A percentile compares a stretch with the other conserved stretches of the same genome.
These are phyloP conservation scores for Drosophila punjabiensis DNA, from an alignment of 1,140 invertebrate genomes.

Conservation along the genomic window DNA sequence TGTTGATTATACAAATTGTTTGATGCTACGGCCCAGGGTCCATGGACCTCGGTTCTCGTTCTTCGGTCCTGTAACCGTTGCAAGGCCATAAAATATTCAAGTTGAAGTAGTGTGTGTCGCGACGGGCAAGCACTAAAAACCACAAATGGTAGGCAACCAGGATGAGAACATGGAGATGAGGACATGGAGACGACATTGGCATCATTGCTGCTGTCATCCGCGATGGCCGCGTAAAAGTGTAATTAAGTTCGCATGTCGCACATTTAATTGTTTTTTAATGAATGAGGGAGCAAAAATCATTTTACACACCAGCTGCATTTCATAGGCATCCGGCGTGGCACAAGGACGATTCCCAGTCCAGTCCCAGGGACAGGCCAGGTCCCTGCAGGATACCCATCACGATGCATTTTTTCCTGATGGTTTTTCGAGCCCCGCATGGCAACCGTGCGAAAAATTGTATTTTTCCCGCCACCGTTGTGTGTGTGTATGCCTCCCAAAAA, in stretches of 20 bases:
- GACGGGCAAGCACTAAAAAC: constrained; percentile 35
- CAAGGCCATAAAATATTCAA: constrained; percentile 67
- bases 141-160: constrained; percentile 20
- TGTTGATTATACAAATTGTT: constrained; percentile 71
- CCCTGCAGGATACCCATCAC: not conserved
- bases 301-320: constrained; percentile 63
- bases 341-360: not conserved
- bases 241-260: constrained; percentile 79
- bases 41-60: not conserved
- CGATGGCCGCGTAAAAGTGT: constrained; percentile 65
- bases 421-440: constrained; percentile 11
- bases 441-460: constrained; percentile 43
- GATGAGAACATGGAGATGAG: constrained; percentile 1
- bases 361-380: not conserved
- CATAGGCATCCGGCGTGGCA: constrained; percentile 28
- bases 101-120: constrained; percentile 48
- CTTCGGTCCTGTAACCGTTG: constrained; percentile 19
- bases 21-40: constrained; percentile 24
- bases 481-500: constrained; percentile 29
- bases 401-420: constrained; percentile 35
- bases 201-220: constrained; percentile 41
- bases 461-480: constrained; percentile 13
- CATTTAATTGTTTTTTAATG: constrained; percentile 81
- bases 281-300: constrained; percentile 68
- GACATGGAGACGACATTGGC: constrained; percentile 26